Base-by-base conservation (phyloP, 2,888 invertebrate species). In the Cetonia aurata region DNA sequence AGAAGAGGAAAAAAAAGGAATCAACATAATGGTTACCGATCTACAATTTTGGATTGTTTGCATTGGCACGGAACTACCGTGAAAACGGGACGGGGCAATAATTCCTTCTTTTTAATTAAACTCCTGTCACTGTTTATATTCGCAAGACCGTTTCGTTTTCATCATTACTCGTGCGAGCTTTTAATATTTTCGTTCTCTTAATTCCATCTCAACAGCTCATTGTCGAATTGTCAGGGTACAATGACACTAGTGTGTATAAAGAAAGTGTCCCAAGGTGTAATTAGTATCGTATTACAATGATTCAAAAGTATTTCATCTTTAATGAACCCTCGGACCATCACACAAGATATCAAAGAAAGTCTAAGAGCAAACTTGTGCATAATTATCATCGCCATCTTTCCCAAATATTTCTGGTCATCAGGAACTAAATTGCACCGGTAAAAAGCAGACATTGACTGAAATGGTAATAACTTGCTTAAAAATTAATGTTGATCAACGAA, bases 21-120 rank as follows among this genome's bases (percentile, higher is more conserved):
- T 9, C 52, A 25, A 60, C 60, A 60, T 52, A 69, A 69, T 60
- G 52, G 60, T 71, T 71, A 67, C 60, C 50, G 59, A 69, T 71
- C 62, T 56, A 56, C 62, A 71, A 72, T 67, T 67, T 42, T 62
- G 60, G 65, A 60, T 72, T 73, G 73, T 73, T 73, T 73, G 67
- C 60, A 68, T 73, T 73, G 73, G 73, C 73, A 53, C 53, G 2
- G 48, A 37, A 50, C 55, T 55, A 53, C 57, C 70, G 62, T 25
- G 25, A 69, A 71, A 73, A 73, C 73, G 71, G 60, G 41, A 69
- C 62, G 56, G 56, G 41, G 15, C 69, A 25, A 65, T 69, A 73
- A 71, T 62, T 73, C 67, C 48, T 41, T 50, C 62, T 37, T 62
- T 68, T 71, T 70, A 73, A 73, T 73, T 73, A 72, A 48, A 55